Percentiles rank a stretch among this genome's conserved stretches.
Conservation (phyloP, 2,113 vertebrate species). For the Connochaetes taurinus region DNA sequence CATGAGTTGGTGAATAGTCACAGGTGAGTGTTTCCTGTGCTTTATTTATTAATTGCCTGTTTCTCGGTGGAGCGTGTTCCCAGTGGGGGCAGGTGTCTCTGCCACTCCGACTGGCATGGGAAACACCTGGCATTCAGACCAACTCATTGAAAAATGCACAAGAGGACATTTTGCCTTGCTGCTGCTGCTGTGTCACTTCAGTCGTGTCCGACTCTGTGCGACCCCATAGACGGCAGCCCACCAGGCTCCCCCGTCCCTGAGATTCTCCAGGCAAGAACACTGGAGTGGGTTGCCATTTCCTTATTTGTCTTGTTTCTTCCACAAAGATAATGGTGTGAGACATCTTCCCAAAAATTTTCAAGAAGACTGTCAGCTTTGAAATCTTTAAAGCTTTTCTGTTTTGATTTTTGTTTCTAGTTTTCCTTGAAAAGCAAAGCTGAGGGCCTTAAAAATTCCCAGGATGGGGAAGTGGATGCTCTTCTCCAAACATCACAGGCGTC, state of each 20-base stretch:
- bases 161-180: not conserved
- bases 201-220: too few relatives aligned
- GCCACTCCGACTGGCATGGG: not conserved
- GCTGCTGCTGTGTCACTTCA: too few relatives aligned
- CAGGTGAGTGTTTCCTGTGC: not conserved
- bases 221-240: too few relatives aligned
- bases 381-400: not conserved
- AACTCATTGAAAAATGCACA: not conserved
- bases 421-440: not conserved
- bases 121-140: not conserved
- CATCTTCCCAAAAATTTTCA: not conserved
- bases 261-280: too few relatives aligned
- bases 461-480: not conserved
- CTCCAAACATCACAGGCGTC: not conserved
- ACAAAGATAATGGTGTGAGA: not conserved
- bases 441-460: not conserved
- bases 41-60: not conserved
- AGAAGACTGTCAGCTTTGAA: not conserved
- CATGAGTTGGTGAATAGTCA: not conserved
- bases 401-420: not conserved
- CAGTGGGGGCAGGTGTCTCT: rapidly evolving
- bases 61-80: not conserved
- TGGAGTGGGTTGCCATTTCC: too few relatives aligned
- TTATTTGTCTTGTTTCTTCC: not conserved
- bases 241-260: too few relatives aligned